Percentiles rank a stretch among this genome's conserved stretches.
phyloP scores from a whole-genome alignment of 1,140 invertebrate species.

The Trichogramma pretiosum region DNA sequence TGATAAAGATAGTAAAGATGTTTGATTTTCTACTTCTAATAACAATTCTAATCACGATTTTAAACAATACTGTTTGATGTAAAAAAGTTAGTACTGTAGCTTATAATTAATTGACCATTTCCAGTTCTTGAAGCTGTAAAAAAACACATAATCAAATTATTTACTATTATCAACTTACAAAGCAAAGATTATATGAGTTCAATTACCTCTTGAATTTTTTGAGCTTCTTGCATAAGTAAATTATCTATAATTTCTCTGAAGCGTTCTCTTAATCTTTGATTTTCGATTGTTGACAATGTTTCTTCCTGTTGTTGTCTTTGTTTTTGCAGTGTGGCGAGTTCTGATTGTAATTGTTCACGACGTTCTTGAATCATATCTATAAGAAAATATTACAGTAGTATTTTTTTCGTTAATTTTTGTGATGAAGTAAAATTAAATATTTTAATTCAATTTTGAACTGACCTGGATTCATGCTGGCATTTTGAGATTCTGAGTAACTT shows the following conservation, averaged over 20 bases:
- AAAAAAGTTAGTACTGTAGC: no score
- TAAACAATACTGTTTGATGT: no score
- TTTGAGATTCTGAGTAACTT: slow-evolving; percentile 28
- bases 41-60: no score
- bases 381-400: slow-evolving; percentile 11
- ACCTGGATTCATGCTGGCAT: slow-evolving; percentile 31
- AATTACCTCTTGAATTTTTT: slow-evolving; percentile 74
- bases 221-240: slow-evolving; percentile 65
- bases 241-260: slow-evolving; percentile 74
- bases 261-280: slow-evolving; percentile 68
- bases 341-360: slow-evolving; percentile 50
- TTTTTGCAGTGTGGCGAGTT: slow-evolving; percentile 63
- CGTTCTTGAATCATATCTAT: slow-evolving; percentile 36
- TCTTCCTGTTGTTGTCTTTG: slow-evolving; percentile 67
- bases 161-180: no score
- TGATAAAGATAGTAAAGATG: no score
- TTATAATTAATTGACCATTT: no score
- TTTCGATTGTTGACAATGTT: slow-evolving; percentile 79
- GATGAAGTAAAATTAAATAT: slow-evolving; percentile 5
- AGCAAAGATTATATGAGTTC: no score
- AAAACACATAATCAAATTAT: no score
- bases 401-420: background rate
- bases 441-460: slow-evolving; percentile 4
- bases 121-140: no score
- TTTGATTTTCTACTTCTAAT: no score